Evolutionary conservation across 2,888 invertebrate genomes (phyloP).

Genomic region (Euspilapteryx auroguttella): DNA sequence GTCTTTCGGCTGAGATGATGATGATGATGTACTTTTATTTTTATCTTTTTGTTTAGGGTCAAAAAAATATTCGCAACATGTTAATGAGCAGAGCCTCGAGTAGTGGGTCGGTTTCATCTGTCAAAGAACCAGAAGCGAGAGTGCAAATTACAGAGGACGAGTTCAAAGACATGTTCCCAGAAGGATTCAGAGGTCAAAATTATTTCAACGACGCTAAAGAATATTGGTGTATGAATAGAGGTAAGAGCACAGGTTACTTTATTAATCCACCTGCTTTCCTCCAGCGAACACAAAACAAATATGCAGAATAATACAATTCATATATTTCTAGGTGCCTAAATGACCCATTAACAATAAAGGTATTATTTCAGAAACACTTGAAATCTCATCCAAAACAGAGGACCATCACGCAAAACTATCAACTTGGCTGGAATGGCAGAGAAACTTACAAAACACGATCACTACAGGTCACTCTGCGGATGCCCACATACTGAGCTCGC

Average conservation of each 20-base stretch:
- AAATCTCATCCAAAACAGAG: constrained; percentile 4
- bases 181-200: constrained; percentile 15
- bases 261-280: too few relatives aligned
- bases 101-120: constrained; percentile 9
- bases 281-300: too few relatives aligned
- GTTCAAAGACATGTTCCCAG: constrained; percentile 23
- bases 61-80: constrained; percentile 36
- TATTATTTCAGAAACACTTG: constrained; percentile 15
- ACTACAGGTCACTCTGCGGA: constrained; percentile 45
- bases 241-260: too few relatives aligned
- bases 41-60: too few relatives aligned
- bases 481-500: constrained; percentile 34
- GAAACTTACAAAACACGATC: constrained; percentile 38
- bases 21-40: too few relatives aligned
- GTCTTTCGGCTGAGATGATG: too few relatives aligned
- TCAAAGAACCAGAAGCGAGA: constrained; percentile 6
- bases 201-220: constrained; percentile 16
- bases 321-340: too few relatives aligned
- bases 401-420: constrained; percentile 16
- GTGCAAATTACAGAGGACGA: constrained; percentile 21
- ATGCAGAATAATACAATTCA: too few relatives aligned
- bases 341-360: too few relatives aligned
- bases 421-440: constrained; percentile 48
- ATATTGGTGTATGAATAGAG: constrained; percentile 24
- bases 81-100: constrained; percentile 16